phyloP scores from a whole-genome alignment of 2,888 invertebrate genomes.

The Choreutis nemorana region DNA sequence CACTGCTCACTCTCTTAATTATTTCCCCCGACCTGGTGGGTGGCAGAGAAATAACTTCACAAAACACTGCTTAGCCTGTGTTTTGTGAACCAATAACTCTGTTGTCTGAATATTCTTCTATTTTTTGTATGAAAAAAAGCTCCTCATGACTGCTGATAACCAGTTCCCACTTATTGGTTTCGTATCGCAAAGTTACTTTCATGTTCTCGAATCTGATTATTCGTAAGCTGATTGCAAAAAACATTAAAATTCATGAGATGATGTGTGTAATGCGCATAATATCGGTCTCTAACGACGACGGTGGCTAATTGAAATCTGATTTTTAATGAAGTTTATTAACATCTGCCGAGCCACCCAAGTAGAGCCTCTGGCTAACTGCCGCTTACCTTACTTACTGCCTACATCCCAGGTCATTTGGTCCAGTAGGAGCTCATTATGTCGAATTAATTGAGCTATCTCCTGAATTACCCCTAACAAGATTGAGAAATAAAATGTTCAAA shows the following conservation, averaged over 20 bases:
- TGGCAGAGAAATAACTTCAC: slow-evolving; percentile 6
- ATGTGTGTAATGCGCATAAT: slow-evolving; percentile 27
- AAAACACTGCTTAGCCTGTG: too few relatives aligned
- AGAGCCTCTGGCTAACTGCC: slow-evolving; percentile 6
- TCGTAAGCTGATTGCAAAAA: slow-evolving; percentile 14
- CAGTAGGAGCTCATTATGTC: slow-evolving; percentile 20
- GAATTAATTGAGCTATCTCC: slow-evolving; percentile 22
- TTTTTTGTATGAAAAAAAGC: too few relatives aligned
- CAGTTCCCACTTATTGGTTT: too few relatives aligned
- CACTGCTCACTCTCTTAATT: slow-evolving; percentile 22
- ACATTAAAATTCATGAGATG: slow-evolving; percentile 40
- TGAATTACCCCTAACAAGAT: slow-evolving; percentile 21
- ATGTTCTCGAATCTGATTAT: too few relatives aligned
- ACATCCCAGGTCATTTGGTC: slow-evolving; percentile 24
- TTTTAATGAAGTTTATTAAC: slow-evolving; percentile 31
- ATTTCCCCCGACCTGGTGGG: slow-evolving; percentile 14
- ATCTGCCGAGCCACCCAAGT: slow-evolving; percentile 45
- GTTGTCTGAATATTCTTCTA: too few relatives aligned
- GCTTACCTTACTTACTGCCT: slow-evolving; percentile 15
- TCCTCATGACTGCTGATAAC: too few relatives aligned
- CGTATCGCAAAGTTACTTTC: too few relatives aligned
- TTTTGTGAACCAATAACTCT: too few relatives aligned
- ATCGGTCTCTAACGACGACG: slow-evolving; percentile 32
- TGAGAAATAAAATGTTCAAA: slow-evolving; percentile 18
- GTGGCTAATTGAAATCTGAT: slow-evolving; percentile 37